These are phyloP conservation scores for Rhopalosiphum padi DNA, from an alignment of 1,140 invertebrate genomes.

Conservation along the genomic window DNA sequence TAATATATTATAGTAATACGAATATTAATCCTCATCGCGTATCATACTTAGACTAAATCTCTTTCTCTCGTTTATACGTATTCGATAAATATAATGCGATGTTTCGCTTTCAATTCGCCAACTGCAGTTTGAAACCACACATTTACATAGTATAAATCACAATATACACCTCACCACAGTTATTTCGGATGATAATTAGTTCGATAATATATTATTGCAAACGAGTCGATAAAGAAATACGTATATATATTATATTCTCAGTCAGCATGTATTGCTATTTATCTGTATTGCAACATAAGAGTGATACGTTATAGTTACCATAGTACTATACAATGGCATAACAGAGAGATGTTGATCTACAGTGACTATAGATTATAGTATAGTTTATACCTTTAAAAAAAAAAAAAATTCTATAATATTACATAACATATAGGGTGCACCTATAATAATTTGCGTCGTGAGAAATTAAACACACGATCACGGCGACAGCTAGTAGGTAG, in stretches of 20 bases:
- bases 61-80: neutral
- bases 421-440: neutral
- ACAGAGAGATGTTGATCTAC: neutral
- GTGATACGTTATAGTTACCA: neutral
- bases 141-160: neutral
- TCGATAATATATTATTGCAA: constrained; percentile 13
- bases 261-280: constrained; percentile 41
- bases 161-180: neutral
- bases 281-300: constrained; percentile 7
- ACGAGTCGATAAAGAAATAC: constrained; percentile 43
- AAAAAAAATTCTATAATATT: neutral
- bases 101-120: neutral
- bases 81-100: neutral
- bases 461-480: neutral
- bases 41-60: neutral
- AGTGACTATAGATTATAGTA: too few species aligned
- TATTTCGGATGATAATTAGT: neutral
- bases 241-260: neutral
- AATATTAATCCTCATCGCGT: neutral
- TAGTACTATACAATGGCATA: neutral
- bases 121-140: neutral
- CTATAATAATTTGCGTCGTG: neutral
- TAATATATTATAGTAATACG: neutral
- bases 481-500: neutral
- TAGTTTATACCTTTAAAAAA: too few species aligned